phyloP scores from a whole-genome alignment of 2,797 vertebrate genomes.

The Bovichtus diacanthus region DNA sequence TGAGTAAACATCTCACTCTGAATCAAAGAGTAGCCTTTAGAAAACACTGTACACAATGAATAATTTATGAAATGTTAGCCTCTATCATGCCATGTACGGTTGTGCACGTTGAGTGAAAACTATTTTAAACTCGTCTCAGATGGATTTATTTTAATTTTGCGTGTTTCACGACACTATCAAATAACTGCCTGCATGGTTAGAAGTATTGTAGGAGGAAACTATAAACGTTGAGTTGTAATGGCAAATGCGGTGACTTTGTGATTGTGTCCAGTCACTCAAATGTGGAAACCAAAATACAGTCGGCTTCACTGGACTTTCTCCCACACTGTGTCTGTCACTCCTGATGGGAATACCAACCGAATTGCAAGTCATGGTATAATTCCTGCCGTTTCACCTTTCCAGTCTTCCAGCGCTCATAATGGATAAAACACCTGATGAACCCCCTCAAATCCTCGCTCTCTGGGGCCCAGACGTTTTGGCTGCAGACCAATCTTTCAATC shows the following conservation, averaged over 20 bases:
- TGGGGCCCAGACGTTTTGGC: conserved; percentile 45
- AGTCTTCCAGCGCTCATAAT: conserved; percentile 45
- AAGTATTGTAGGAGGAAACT: not conserved
- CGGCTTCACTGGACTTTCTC: conserved; percentile 7
- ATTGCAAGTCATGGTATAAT: conserved; percentile 66
- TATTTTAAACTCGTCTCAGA: conserved; percentile 8
- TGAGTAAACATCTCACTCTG: conserved; percentile 39
- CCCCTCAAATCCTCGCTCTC: conserved; percentile 1
- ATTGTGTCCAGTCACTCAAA: not conserved
- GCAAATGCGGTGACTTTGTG: not conserved
- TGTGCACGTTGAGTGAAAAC: not conserved
- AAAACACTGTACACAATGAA: conserved; percentile 28
- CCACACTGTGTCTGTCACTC: conserved; percentile 5
- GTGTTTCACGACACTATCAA: not conserved
- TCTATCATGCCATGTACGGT: not conserved
- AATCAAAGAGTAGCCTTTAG: conserved; percentile 19
- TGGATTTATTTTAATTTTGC: conserved; percentile 4
- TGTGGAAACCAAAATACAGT: conserved; percentile 3
- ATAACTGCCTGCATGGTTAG: not conserved
- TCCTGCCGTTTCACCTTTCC: conserved; percentile 58
- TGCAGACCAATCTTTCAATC: conserved; percentile 26
- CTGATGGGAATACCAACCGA: conserved; percentile 65
- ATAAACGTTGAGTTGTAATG: conserved; percentile 4
- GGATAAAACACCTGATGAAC: conserved; percentile 70
- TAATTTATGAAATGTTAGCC: conserved; percentile 33